Evolutionary conservation across 2,888 invertebrate genomes (phyloP).

Genomic region (Amiota minor): DNA sequence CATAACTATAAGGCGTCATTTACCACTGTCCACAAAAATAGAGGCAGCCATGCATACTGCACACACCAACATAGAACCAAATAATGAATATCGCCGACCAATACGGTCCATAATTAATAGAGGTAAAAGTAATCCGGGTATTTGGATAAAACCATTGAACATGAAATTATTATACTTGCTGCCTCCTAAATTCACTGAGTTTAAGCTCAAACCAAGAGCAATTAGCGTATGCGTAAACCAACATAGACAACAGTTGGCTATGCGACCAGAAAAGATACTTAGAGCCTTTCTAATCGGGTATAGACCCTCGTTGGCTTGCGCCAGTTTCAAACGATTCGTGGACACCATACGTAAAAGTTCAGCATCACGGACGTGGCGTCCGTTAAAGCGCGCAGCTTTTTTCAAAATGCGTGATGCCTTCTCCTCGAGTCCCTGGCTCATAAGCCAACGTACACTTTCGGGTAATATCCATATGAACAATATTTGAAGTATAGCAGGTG

Average conservation of each 20-base stretch:
- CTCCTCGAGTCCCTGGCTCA: constrained; percentile 76
- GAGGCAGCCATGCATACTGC: constrained; percentile 71
- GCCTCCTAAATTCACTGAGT: constrained; percentile 82
- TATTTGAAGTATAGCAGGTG: constrained; percentile 80
- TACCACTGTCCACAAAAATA: constrained; percentile 63
- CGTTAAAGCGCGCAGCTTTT: constrained; percentile 78
- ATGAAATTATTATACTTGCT: constrained; percentile 86
- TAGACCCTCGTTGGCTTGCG: constrained; percentile 56
- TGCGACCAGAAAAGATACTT: constrained; percentile 59
- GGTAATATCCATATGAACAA: constrained; percentile 80
- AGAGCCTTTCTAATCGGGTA: constrained; percentile 61
- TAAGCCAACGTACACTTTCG: constrained; percentile 85
- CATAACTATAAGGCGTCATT: constrained; percentile 11
- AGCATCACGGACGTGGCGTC: constrained; percentile 54
- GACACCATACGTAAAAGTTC: constrained; percentile 54
- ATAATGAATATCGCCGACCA: constrained; percentile 79
- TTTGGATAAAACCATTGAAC: constrained; percentile 76
- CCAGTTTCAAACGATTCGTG: constrained; percentile 55
- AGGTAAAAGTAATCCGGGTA: constrained; percentile 81
- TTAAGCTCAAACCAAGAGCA: constrained; percentile 86
- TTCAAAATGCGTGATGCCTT: constrained; percentile 77
- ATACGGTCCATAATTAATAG: constrained; percentile 78
- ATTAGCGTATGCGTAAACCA: constrained; percentile 86
- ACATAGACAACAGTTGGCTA: constrained; percentile 81
- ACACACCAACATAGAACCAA: constrained; percentile 78